Percentiles rank a stretch among this genome's conserved stretches.
These are phyloP conservation scores for Brachypodius melanocephalos DNA, from an alignment of 2,113 vertebrate species.

Conservation along the genomic window DNA sequence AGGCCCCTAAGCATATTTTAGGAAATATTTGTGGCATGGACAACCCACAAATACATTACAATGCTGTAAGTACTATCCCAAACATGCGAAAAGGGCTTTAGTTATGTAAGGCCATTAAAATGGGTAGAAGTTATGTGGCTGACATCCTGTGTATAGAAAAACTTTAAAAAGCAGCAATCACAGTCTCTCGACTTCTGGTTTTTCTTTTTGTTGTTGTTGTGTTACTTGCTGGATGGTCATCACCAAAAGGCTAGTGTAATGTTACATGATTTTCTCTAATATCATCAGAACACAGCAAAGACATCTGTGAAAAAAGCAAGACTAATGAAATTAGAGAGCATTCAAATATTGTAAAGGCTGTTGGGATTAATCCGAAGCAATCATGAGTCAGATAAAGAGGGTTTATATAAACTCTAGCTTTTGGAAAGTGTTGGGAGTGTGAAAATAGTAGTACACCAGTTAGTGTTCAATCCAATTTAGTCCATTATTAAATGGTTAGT, in stretches of 20 bases:
- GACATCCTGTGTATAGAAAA: not conserved
- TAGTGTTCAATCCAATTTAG: not conserved
- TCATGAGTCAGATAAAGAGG: not conserved
- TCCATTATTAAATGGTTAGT: not conserved
- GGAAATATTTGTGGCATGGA: not conserved
- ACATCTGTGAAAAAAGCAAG: not conserved
- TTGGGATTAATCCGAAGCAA: not conserved
- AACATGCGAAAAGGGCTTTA: not conserved
- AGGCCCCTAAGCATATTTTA: not conserved
- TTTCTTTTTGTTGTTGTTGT: not conserved
- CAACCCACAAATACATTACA: not conserved
- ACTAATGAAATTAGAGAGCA: not conserved
- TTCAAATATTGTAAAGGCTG: not conserved
- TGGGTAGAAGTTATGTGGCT: not conserved
- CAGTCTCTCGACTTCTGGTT: not conserved
- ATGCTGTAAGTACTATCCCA: not conserved
- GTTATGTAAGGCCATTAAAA: slow-evolving; percentile 9
- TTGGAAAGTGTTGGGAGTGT: not conserved
- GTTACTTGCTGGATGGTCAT: not conserved
- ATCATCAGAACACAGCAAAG: not conserved
- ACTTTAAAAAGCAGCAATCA: not conserved
- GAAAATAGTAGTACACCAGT: not conserved
- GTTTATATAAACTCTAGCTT: not conserved
- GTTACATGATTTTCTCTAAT: not conserved
- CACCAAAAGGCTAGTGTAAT: not conserved